phyloP scores from a whole-genome alignment of 2,797 vertebrate genomes.

The Masticophis lateralis region DNA sequence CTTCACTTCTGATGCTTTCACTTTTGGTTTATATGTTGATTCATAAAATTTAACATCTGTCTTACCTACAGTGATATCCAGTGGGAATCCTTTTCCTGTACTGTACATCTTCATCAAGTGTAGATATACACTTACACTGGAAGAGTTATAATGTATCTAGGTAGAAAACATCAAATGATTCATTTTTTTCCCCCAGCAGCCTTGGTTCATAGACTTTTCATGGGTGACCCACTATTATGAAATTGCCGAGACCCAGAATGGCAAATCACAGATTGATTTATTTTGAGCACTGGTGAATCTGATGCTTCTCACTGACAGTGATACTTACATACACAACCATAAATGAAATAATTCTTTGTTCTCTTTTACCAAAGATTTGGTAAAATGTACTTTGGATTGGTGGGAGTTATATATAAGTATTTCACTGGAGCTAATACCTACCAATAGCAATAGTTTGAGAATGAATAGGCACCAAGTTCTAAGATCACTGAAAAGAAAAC shows the following conservation, averaged over 20 bases:
- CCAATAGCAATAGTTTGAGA: not conserved
- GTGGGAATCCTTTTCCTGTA: slow-evolving; percentile 1
- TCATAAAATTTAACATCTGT: not conserved
- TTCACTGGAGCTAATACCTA: slow-evolving; percentile 7
- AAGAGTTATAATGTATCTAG: slow-evolving; percentile 23
- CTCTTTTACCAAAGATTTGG: not conserved
- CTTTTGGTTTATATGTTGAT: slow-evolving; percentile 8
- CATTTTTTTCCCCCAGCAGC: slow-evolving; percentile 33
- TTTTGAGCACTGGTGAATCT: slow-evolving; percentile 26
- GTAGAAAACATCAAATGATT: slow-evolving; percentile 15
- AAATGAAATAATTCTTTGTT: slow-evolving; percentile 18
- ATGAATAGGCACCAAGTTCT: not conserved
- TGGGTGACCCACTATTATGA: slow-evolving; percentile 36
- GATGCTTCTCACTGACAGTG: slow-evolving; percentile 14
- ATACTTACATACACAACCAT: slow-evolving; percentile 12
- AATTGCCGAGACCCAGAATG: slow-evolving; percentile 21
- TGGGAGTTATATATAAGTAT: not conserved
- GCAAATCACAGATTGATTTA: slow-evolving; percentile 23
- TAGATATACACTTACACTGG: not conserved
- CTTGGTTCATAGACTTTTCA: slow-evolving; percentile 23
- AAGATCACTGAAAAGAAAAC: not conserved
- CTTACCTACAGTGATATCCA: slow-evolving; percentile 7
- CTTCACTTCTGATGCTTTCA: slow-evolving; percentile 3
- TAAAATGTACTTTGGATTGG: slow-evolving; percentile 6
- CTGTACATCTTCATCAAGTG: slow-evolving; percentile 1